Base-by-base conservation (phyloP, 2,888 invertebrate species). In the Venustoraphidia nigricollis region DNA sequence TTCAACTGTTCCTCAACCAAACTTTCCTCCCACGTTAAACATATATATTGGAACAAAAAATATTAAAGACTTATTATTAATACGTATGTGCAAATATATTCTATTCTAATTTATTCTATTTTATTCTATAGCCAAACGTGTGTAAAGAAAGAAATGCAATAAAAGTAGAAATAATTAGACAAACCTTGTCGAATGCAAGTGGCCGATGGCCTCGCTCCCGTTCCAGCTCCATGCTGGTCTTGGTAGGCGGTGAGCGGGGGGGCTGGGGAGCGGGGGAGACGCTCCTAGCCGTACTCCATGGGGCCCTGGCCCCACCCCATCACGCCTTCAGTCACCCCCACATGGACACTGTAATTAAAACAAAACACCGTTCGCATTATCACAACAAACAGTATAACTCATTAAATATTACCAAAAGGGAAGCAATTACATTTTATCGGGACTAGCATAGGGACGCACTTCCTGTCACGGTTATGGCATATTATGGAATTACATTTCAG, bases 301-400 rank as follows among this genome's bases (percentile, higher is more conserved):
- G 81, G 82, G 77, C 79, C 83, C 81, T 80, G 78, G 79, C 73
- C 81, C 80, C 82, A 81, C 82, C 83, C 83, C 83, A 83, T 83
- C 79, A 78, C 76, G 69, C 74, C 74, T 76, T 76, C 79, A 79
- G 79, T 82, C 76, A 76, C 74, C 75, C 76, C 73, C 73, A 72
- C 76, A 75, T 75, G 67, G 75, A 77, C 76, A 78, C 83, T 82
- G 73, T 34, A 68, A 64, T 10, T 36, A 61, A 54, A 55, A 52
- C 54, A 41, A 50, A 34, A 38, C 50, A 47, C 45, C 41, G 47
- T 43, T 36, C 27, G 13, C 40, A 52, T 42, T 11, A 36, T 36
- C 13, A 42, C 42, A 11, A 46, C 37, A 35, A 17, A 13, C 40
- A 14, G n/a, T n/a, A n/a, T 9, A 10, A 41, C 41, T 27, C 10